Evolutionary conservation across 2,797 vertebrate genomes (phyloP).

Genomic region (Taenioides sp.): DNA sequence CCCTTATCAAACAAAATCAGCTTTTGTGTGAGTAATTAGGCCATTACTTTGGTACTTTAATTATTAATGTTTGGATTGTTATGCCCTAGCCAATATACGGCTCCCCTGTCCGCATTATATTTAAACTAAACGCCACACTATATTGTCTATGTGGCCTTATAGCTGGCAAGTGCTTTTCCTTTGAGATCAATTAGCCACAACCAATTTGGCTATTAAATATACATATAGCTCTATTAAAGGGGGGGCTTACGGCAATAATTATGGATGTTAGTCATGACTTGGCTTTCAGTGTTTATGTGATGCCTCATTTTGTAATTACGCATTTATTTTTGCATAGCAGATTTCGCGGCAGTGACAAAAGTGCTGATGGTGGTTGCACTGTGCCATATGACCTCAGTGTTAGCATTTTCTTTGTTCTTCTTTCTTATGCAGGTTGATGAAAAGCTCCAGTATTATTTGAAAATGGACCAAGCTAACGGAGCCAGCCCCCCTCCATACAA

Average conservation of each 20-base stretch:
- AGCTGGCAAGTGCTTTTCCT: constrained; percentile 45
- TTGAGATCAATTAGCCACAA: constrained; percentile 55
- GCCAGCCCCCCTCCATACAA: constrained; percentile 50
- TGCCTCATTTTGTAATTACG: constrained; percentile 60
- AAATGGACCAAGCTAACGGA: constrained; percentile 53
- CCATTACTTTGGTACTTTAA: constrained; percentile 11
- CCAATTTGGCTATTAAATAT: constrained; percentile 54
- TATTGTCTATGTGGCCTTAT: constrained; percentile 18
- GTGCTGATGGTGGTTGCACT: constrained; percentile 2
- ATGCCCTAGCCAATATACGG: constrained; percentile 5
- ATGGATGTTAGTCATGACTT: constrained; percentile 51
- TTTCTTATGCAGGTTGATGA: constrained; percentile 4
- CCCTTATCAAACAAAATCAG: constrained; percentile 18
- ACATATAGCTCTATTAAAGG: constrained; percentile 51
- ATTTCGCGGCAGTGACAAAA: constrained; percentile 37
- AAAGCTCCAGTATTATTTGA: neutral
- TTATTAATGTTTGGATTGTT: constrained; percentile 18
- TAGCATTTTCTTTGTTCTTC: constrained; percentile 5
- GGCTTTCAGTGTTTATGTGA: constrained; percentile 42
- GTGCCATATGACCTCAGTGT: constrained; percentile 16
- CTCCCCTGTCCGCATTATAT: constrained; percentile 14
- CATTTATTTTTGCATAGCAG: constrained; percentile 48
- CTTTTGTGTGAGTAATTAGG: constrained; percentile 22
- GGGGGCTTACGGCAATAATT: constrained; percentile 50
- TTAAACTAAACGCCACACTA: constrained; percentile 20